These are phyloP conservation scores for Piaya cayana DNA, from an alignment of 2,113 vertebrate species.

Conservation along the genomic window DNA sequence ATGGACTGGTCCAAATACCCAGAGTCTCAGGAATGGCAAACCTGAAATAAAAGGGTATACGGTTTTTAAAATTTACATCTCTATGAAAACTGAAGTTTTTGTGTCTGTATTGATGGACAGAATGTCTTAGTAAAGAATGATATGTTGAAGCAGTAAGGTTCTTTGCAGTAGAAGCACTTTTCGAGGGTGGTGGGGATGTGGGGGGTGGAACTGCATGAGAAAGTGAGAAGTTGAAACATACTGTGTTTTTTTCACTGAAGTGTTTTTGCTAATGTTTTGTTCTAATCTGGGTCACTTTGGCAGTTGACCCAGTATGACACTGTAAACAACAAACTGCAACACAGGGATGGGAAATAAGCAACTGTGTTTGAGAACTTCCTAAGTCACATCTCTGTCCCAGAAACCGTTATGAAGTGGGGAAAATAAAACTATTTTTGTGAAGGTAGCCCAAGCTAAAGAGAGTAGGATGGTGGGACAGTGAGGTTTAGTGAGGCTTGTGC, in stretches of 20 bases:
- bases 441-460: neutral
- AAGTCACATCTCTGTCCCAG: neutral
- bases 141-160: neutral
- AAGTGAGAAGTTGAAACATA: neutral
- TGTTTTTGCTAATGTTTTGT: neutral
- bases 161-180: neutral
- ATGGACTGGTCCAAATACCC: neutral
- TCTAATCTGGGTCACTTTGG: neutral
- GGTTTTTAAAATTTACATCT: neutral
- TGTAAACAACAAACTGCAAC: neutral
- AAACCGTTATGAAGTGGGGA: neutral
- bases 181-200: no score
- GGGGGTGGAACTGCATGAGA: neutral
- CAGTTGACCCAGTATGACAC: neutral
- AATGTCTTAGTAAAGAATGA: neutral
- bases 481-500: neutral
- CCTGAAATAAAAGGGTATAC: neutral
- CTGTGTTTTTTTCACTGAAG: neutral
- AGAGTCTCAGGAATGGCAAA: neutral
- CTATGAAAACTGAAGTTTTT: neutral
- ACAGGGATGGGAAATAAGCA: neutral
- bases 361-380: rapidly evolving
- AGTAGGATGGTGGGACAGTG: neutral
- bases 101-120: neutral
- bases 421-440: neutral